Base-by-base conservation (phyloP, 1,140 invertebrate species). In the Camponotus pennsylvanicus region DNA sequence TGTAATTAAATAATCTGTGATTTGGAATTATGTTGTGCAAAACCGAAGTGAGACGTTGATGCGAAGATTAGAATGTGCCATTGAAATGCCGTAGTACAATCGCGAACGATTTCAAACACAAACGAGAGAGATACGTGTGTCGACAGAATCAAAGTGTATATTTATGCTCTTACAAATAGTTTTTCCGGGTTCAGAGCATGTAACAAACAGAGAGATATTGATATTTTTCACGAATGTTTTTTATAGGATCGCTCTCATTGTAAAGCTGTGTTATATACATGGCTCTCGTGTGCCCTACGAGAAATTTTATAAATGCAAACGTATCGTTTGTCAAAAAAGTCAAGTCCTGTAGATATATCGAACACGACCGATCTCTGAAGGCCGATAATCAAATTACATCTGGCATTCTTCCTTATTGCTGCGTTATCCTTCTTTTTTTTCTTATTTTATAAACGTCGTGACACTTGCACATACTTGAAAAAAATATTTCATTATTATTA, bases 401-500 rank as follows among this genome's bases (percentile, higher is more conserved):
- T 73, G 84, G 63, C 77, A 86, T 86, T 86, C 84, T 82, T 89
- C 84, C 84, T 89, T 88, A 89, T 89, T 89, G 88, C 77, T 59
- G 63, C 84, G 49, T 89, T 83, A 63, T 89, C 88, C 78, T 86
- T 83, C 52, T 78, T 83, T 34, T 77, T 86, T 42, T 27, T 59
- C 9, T 83, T 21, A 52, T 40, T 83, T 83, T 77, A 37, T n/a
- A 66, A 66, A 42, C 13, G 13, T 55, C 21, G 61, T 32, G 21
- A 67, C 37, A 73, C 61, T 61, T 55, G 15, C 52, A 52, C 45
- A 67, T 69, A 63, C 8, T 71, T n/a, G 66, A 34, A 52, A 27
- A 27, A 27, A 27, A 27, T 1, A 67, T 71, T 79, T 37, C 49
- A 73, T 32, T 27, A 27, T 27, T 27, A 27, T n/a, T 61, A 59